Conservation (phyloP, 64 coral and sea anemone genomes). For the Montipora efflorescens region DNA sequence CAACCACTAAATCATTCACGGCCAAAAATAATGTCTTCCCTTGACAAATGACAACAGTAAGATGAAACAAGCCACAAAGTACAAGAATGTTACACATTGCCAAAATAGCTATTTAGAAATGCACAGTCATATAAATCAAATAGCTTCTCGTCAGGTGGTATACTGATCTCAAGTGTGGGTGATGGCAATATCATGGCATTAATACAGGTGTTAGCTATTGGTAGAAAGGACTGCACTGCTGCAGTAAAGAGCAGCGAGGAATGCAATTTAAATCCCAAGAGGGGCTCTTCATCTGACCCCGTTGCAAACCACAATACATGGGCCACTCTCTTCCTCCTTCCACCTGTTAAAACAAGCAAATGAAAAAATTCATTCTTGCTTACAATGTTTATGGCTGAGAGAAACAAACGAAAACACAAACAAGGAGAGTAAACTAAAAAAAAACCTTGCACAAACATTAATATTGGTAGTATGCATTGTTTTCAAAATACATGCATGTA, state of each 20-base stretch:
- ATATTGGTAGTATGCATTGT: too few relatives aligned
- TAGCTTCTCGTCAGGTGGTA: neutral
- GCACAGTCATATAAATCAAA: neutral
- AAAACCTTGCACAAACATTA: too few relatives aligned
- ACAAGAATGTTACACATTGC: neutral
- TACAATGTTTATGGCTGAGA: too few relatives aligned
- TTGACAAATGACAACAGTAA: too few relatives aligned
- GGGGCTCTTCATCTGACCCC: neutral
- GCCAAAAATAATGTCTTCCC: too few relatives aligned
- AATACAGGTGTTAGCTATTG: neutral
- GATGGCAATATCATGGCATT: neutral
- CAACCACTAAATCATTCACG: too few relatives aligned
- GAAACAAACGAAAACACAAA: too few relatives aligned
- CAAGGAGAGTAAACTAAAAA: too few relatives aligned
- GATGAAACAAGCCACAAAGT: too few relatives aligned
- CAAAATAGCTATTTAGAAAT: neutral
- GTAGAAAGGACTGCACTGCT: neutral
- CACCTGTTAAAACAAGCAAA: neutral
- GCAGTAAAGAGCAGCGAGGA: neutral
- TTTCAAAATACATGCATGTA: too few relatives aligned
- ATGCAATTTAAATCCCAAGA: neutral
- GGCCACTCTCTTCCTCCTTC: neutral
- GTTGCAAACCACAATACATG: neutral
- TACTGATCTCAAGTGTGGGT: neutral
- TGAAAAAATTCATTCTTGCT: too few relatives aligned